Conservation (phyloP, 2,888 invertebrate genomes). For the Sphaerophoria rueppellii region DNA sequence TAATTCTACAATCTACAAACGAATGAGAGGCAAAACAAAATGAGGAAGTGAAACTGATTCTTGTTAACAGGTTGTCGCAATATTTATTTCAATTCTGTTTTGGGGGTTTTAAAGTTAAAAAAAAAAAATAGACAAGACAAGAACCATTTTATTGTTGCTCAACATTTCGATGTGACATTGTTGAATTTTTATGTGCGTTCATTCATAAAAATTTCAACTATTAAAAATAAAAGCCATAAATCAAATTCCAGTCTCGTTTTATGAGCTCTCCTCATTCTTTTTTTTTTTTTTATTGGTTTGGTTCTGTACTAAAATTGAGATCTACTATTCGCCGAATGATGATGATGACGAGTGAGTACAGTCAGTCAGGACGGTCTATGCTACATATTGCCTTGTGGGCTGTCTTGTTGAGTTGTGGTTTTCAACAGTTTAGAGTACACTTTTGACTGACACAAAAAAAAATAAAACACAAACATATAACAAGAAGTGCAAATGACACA, state of each 20-base stretch:
- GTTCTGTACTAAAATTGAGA: slow-evolving; percentile 44
- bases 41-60: slow-evolving; percentile 62
- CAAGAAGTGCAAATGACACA: slow-evolving; percentile 67
- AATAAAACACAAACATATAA: background rate
- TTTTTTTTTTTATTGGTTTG: slow-evolving; percentile 52
- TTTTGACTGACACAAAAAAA: slow-evolving; percentile 2
- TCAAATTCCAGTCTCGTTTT: slow-evolving; percentile 61
- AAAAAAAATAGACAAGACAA: background rate
- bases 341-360: slow-evolving; percentile 28
- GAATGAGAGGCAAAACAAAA: background rate
- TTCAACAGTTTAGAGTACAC: slow-evolving; percentile 9
- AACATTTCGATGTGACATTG: slow-evolving; percentile 37
- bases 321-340: slow-evolving; percentile 17
- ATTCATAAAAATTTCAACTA: slow-evolving; percentile 60
- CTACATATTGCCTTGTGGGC: slow-evolving; percentile 47
- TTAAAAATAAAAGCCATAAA: slow-evolving; percentile 63
- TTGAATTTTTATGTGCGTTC: slow-evolving; percentile 55
- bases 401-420: slow-evolving; percentile 73
- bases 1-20: background rate
- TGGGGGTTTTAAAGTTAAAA: background rate
- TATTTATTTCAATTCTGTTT: slow-evolving; percentile 3
- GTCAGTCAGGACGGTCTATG: slow-evolving; percentile 21
- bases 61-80: slow-evolving; percentile 53
- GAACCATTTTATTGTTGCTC: slow-evolving; percentile 25
- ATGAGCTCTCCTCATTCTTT: slow-evolving; percentile 19